phyloP scores from a whole-genome alignment of 2,113 vertebrate genomes.

The Etia nguti region DNA sequence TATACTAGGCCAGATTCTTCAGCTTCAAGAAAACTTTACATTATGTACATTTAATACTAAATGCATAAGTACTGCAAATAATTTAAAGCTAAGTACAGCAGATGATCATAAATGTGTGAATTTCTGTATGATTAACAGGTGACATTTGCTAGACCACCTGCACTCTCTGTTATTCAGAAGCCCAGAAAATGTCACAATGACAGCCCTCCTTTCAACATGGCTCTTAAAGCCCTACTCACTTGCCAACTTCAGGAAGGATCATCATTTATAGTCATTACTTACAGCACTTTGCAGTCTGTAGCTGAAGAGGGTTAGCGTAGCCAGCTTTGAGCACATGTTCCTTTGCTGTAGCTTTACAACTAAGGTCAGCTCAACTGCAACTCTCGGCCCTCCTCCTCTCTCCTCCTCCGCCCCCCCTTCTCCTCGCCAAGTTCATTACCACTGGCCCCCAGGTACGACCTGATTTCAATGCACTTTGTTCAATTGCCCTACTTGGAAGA shows the following conservation, averaged over 20 bases:
- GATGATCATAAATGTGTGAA: slow-evolving; percentile 4
- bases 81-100: neutral
- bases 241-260: slow-evolving; percentile 36
- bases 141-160: slow-evolving; percentile 54
- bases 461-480: slow-evolving; percentile 73
- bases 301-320: slow-evolving; percentile 42
- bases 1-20: slow-evolving; percentile 17
- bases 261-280: slow-evolving; percentile 64
- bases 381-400: slow-evolving; percentile 35
- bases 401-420: neutral
- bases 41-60: neutral
- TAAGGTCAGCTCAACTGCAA: slow-evolving; percentile 49
- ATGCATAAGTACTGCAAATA: neutral
- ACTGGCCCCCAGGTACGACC: slow-evolving; percentile 70
- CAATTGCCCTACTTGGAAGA: slow-evolving; percentile 69
- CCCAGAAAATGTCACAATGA: slow-evolving; percentile 59
- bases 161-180: slow-evolving; percentile 45
- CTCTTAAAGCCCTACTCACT: slow-evolving; percentile 44
- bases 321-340: slow-evolving; percentile 41
- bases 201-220: slow-evolving; percentile 45
- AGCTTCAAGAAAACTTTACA: neutral
- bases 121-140: slow-evolving; percentile 28
- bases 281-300: slow-evolving; percentile 46
- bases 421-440: slow-evolving; percentile 66
- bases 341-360: slow-evolving; percentile 20